Percentiles rank a stretch among this genome's conserved stretches.
These are phyloP conservation scores for Petrosia ficiformis DNA, from an alignment of 37 sponge, comb jelly and placozoan species.

Conservation along the genomic window DNA sequence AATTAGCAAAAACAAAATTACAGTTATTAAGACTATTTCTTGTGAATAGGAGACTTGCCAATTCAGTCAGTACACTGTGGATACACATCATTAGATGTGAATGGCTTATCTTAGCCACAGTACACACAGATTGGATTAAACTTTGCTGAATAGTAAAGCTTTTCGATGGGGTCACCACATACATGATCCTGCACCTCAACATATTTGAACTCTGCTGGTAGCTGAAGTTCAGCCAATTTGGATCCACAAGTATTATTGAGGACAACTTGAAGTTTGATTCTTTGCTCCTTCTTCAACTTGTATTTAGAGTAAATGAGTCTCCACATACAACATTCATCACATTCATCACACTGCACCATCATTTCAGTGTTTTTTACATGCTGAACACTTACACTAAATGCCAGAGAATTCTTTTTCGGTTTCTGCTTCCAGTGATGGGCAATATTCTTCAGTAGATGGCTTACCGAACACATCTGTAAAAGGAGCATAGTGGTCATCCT, in stretches of 20 bases:
- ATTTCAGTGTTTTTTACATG: conserved; percentile 30
- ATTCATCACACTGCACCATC: conserved; percentile 41
- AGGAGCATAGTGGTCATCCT: conserved; percentile 10
- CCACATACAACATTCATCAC: conserved; percentile 23
- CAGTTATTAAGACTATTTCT: too few relatives aligned
- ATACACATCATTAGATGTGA: background rate
- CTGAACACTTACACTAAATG: conserved; percentile 29
- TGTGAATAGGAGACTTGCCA: background rate
- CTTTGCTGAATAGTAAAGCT: conserved; percentile 48
- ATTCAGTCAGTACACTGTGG: background rate
- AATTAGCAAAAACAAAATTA: too few relatives aligned
- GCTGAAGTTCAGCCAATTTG: conserved; percentile 22
- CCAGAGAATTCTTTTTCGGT: conserved; percentile 5
- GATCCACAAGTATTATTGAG: conserved; percentile 29
- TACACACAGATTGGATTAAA: conserved; percentile 43
- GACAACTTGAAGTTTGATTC: conserved; percentile 13
- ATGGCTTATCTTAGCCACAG: background rate
- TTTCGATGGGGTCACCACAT: conserved; percentile 43
- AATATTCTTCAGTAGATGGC: conserved; percentile 22
- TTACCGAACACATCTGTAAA: conserved; percentile 11
- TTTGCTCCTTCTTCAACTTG: conserved; percentile 6
- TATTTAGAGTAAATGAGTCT: conserved; percentile 36
- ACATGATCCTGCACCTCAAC: conserved; percentile 8
- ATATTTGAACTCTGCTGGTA: background rate
- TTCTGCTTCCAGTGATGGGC: conserved; percentile 18